Evolutionary conservation across 2,888 invertebrate species (phyloP), one percentile per base, ranked within the genome.

Genomic region (Spilosoma lubricipeda): DNA sequence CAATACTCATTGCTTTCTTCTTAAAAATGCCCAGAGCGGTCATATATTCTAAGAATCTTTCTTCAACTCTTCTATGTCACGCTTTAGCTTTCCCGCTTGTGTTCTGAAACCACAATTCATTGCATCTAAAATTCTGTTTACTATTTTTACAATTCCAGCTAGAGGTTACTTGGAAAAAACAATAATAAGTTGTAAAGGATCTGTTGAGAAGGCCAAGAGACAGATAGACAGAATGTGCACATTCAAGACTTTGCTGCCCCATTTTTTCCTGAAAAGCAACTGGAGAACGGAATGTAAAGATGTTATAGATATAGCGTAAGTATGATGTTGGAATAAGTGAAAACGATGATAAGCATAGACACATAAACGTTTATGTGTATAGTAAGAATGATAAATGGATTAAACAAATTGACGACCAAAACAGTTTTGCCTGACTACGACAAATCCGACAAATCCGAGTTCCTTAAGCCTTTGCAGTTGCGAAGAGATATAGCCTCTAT

Each of bases 171-270:
- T 87, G 20, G 88, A 88, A 59, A 80, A 52, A 0, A 71, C 79
- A 5, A 71, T 91, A 5, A 81, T 91, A 27, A 45, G 74, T 4
- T 71, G 82, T 68, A 91, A 91, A 69, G 91, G 91, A 5, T 91
- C 91, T 0, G 73, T 91, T 11, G 91, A 91, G 72, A 88, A 86
- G 45, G 82, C 89, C 0, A 91, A 91, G 73, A 80, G 70, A 30
- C 85, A 86, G 33, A 80, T 90, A 23, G 90, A 91, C 36, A 86
- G 86, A 56, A 69, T 84, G 5, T 87, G 88, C 27, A 85, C 85
- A 0, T 71, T 79, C 73, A 83, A 75, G 27, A 78, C 83, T 0
- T 48, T 83, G 9, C 2, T 80, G 15, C 85, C 83, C 1, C 77
- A 78, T 9, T 82, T 76, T 23, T 83, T 83, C 48, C 7, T 33